phyloP scores from a whole-genome alignment of 2,888 invertebrate genomes.

The Euproctis similis region DNA sequence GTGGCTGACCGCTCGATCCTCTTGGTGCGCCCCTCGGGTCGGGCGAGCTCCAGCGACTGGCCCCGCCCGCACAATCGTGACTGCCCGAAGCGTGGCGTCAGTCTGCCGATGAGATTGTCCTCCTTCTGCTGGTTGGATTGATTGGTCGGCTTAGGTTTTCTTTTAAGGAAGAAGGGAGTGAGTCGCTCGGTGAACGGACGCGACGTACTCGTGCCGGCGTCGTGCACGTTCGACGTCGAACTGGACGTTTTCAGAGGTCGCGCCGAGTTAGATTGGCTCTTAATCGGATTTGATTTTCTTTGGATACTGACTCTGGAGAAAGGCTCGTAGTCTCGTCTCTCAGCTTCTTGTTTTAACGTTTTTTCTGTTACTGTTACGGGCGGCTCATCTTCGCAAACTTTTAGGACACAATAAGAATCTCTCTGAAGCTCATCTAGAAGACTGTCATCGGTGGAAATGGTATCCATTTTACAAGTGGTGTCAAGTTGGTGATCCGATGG shows the following conservation, averaged over 20 bases:
- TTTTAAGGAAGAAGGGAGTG: constrained; percentile 67
- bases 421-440: constrained; percentile 61
- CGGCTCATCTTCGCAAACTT: constrained; percentile 59
- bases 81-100: constrained; percentile 66
- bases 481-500: constrained; percentile 66
- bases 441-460: constrained; percentile 57
- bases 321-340: constrained; percentile 31
- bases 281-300: constrained; percentile 65
- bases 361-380: constrained; percentile 18
- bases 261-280: constrained; percentile 42
- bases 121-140: constrained; percentile 43
- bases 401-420: constrained; percentile 57
- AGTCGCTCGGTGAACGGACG: constrained; percentile 59
- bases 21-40: constrained; percentile 33
- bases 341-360: constrained; percentile 22
- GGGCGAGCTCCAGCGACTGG: constrained; percentile 58
- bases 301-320: constrained; percentile 61
- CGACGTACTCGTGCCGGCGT: constrained; percentile 45
- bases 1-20: constrained; percentile 65
- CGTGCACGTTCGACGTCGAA: constrained; percentile 66
- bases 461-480: constrained; percentile 54
- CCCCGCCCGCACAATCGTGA: constrained; percentile 59
- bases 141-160: constrained; percentile 53
- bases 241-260: constrained; percentile 58
- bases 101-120: constrained; percentile 58